Base-by-base conservation (phyloP, 2,113 vertebrate species). In the Campylorhamphus procurvoides region DNA sequence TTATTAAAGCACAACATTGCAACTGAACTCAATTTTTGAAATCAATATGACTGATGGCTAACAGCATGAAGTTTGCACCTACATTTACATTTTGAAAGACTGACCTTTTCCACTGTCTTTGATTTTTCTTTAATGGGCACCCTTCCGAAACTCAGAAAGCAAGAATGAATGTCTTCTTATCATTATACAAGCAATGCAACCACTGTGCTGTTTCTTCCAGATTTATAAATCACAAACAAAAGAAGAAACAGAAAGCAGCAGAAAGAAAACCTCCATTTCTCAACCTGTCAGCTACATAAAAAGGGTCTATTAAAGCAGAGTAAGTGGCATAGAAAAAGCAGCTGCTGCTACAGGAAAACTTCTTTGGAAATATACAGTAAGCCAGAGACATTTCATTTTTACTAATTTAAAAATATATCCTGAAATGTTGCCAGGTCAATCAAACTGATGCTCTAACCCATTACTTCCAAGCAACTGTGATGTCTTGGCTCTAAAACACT, bases 101-200 rank as follows among this genome's bases (percentile, higher is more conserved):
- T 97, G 84, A 94, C 78, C 69, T 95, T 97, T 96, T 92, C 75
- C 63, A 89, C 50, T 15, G 31, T 59, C 79, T 94, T 94, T 94
- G 73, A 92, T 85, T 96, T 94, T 86, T 86, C n/a, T 74, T 91
- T 93, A 94, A 93, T 71, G 18, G 69, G 7, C 4, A 37, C 37
- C 19, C 7, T 85, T 92, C 56, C 0, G 2, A 76, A 94, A 82
- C 8, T 28, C 67, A 53, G 50, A 49, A 89, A 90, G 58, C 6
- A 87, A 85, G 53, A 85, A 84, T 66, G 22, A 85, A 89, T 55
- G 60, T 13, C 18, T 93, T 66, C 58, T 89, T 49, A 42, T 75
- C 12, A 42, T 87, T 96, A 55, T 7, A 73, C 46, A 79, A 76
- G 31, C 16, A 82, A 64, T n/a, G 39, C 11, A 85, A 95, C 87